Conservation (phyloP, 2,113 vertebrate species). For the Mastomys natalensis region DNA sequence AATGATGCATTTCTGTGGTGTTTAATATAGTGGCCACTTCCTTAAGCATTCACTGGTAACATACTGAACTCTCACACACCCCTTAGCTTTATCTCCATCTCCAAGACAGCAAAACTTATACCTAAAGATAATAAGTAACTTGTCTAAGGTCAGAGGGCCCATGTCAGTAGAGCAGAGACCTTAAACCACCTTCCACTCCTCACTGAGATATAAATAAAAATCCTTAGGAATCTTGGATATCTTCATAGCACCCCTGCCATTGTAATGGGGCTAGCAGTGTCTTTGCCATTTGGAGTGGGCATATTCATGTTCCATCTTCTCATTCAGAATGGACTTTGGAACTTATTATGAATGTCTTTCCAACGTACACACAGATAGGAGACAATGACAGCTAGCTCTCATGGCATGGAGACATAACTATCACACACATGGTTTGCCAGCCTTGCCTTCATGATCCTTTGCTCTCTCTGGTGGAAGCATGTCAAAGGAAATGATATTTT, state of each 20-base stretch:
- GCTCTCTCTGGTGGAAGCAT: not conserved
- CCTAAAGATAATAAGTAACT: too few species aligned
- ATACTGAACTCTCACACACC: too few species aligned
- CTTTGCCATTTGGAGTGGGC: not conserved
- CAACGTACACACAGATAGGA: not conserved
- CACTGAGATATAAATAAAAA: constrained; percentile 10
- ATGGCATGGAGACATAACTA: not conserved
- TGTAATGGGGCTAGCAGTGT: not conserved
- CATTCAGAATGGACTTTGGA: not conserved
- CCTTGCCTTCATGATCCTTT: not conserved
- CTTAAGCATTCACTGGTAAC: too few species aligned
- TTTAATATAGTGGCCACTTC: too few species aligned
- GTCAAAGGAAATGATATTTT: constrained; percentile 1
- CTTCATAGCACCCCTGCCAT: not conserved
- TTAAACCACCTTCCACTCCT: not conserved
- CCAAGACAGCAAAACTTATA: too few species aligned
- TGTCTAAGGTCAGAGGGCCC: too few species aligned
- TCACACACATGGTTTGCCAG: not conserved
- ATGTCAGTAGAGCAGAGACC: too few species aligned
- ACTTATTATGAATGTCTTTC: not conserved
- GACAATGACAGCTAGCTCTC: not conserved
- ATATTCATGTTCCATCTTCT: not conserved
- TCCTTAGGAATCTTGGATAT: constrained; percentile 9
- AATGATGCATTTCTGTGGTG: too few species aligned
- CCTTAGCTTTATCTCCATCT: too few species aligned